phyloP scores from a whole-genome alignment of 2,888 invertebrate genomes.

The Aphidoletes aphidimyza region DNA sequence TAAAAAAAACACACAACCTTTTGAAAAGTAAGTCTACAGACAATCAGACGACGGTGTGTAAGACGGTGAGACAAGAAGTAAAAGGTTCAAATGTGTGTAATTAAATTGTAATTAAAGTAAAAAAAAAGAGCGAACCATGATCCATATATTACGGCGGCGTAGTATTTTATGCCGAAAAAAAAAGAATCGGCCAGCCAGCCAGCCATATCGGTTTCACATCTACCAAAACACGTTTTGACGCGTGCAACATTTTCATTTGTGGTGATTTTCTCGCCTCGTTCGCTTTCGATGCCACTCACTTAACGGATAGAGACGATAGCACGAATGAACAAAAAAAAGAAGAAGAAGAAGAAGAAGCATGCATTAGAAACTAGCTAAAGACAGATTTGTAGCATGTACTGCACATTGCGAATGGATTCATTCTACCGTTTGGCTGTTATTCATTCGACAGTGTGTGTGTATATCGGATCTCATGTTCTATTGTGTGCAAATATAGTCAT shows the following conservation, averaged over 20 bases:
- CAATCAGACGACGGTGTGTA: no score
- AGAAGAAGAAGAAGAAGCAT: no score
- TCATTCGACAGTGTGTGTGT: not conserved
- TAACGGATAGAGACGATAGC: not conserved
- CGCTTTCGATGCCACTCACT: conserved; percentile 5
- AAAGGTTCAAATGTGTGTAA: not conserved
- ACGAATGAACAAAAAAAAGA: not conserved
- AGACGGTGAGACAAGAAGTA: not conserved
- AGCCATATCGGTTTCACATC: no score
- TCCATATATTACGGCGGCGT: conserved; percentile 3
- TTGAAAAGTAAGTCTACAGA: no score
- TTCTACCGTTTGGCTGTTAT: no score
- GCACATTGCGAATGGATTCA: not conserved
- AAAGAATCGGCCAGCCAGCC: no score
- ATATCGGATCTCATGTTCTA: not conserved
- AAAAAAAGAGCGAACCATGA: not conserved
- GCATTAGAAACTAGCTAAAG: not conserved
- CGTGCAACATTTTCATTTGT: not conserved
- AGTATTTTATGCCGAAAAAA: no score
- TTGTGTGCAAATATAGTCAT: conserved; percentile 43
- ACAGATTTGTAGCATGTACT: not conserved
- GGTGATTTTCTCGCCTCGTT: no score
- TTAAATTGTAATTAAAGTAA: conserved; percentile 27
- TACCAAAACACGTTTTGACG: no score
- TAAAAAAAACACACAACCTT: no score